phyloP scores from a whole-genome alignment of 2,113 vertebrate species.

The Mustela nigripes region DNA sequence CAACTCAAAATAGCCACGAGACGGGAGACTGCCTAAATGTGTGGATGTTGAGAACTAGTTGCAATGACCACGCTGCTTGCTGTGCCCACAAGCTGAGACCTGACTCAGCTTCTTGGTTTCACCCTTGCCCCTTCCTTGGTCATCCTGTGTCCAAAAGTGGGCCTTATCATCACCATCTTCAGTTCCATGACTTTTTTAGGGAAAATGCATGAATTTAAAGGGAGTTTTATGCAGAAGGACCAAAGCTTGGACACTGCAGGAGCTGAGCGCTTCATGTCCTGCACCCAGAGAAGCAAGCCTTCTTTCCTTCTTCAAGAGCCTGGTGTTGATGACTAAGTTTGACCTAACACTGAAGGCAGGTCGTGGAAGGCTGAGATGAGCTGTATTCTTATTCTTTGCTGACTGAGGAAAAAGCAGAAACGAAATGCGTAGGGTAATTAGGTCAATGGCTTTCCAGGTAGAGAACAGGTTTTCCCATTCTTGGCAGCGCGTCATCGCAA shows the following conservation, averaged over 20 bases:
- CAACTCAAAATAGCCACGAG: neutral
- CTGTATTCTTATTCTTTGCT: constrained; percentile 54
- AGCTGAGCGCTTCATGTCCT: neutral
- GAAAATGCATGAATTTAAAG: neutral
- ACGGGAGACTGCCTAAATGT: neutral
- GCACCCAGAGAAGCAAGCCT: neutral
- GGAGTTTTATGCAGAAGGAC: neutral
- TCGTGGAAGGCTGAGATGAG: neutral
- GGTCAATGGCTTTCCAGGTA: constrained; percentile 39
- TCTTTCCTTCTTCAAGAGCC: neutral
- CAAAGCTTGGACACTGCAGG: neutral
- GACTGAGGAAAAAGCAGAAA: constrained; percentile 36
- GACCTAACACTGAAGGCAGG: neutral
- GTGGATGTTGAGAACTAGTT: neutral
- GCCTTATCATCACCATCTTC: neutral
- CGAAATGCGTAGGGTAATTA: neutral
- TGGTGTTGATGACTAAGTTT: neutral
- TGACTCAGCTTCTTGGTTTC: neutral
- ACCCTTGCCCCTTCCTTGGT: neutral
- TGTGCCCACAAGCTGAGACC: neutral
- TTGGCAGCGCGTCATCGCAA: neutral
- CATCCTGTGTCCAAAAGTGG: neutral
- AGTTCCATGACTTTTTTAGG: neutral
- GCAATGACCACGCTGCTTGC: neutral
- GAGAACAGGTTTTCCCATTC: constrained; percentile 48